These are phyloP conservation scores for Samia ricini DNA, from an alignment of 1,140 invertebrate species.

Conservation along the genomic window DNA sequence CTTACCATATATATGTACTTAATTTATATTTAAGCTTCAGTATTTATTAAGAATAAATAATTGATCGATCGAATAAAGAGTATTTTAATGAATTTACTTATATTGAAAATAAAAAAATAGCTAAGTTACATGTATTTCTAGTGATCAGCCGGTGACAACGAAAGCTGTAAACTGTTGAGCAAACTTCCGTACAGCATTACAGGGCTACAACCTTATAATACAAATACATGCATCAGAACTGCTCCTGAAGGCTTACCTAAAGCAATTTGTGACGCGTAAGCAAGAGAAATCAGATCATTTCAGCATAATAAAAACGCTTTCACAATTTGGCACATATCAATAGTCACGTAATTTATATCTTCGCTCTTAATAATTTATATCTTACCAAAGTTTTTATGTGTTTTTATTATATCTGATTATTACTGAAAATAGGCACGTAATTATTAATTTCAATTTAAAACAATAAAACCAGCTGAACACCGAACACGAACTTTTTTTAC, in stretches of 20 bases:
- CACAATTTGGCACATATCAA: conserved; percentile 9
- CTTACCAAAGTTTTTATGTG: not conserved
- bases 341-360: not conserved
- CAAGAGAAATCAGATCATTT: conserved; percentile 49
- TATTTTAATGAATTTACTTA: no score
- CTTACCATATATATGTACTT: no score
- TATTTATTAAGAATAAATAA: no score
- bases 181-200: not conserved
- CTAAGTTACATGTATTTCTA: not conserved
- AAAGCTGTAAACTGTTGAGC: not conserved
- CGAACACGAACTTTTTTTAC: no score
- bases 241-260: conserved; percentile 14
- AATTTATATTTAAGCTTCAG: no score
- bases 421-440: not conserved
- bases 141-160: not conserved
- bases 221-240: not conserved
- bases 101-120: not conserved
- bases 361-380: not conserved
- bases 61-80: no score
- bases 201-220: not conserved
- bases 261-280: conserved; percentile 46
- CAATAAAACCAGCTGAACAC: not conserved
- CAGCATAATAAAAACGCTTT: conserved; percentile 15
- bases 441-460: not conserved
- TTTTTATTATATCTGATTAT: not conserved